These are phyloP conservation scores for Myripristis murdjan DNA, from an alignment of 2,797 vertebrate species.

Conservation along the genomic window DNA sequence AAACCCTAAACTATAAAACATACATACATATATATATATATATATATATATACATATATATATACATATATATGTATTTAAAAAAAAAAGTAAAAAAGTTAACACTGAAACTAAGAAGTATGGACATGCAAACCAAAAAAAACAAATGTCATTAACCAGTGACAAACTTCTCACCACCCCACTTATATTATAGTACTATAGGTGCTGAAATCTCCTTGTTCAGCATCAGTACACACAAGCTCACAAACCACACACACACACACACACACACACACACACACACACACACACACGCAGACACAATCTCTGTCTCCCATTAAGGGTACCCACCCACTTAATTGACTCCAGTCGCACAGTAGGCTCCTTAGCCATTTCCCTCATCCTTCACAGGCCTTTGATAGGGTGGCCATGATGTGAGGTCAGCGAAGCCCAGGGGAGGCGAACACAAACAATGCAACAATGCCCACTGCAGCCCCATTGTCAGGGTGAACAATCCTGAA, in stretches of 20 bases:
- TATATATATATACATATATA: too few species aligned
- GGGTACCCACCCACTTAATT: slow-evolving; percentile 38
- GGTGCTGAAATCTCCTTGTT: not conserved
- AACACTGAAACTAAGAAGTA: too few species aligned
- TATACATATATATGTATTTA: too few species aligned
- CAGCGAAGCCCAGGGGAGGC: slow-evolving; percentile 42
- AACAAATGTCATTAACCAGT: too few species aligned
- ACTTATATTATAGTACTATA: not conserved
- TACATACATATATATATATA: too few species aligned
- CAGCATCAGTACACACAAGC: not conserved
- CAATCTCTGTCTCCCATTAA: slow-evolving; percentile 5
- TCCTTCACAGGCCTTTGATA: slow-evolving; percentile 60
- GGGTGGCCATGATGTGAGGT: slow-evolving; percentile 46
- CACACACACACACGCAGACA: not conserved
- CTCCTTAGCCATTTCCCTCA: slow-evolving; percentile 38
- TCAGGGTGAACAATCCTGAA: slow-evolving; percentile 75
- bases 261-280: slow-evolving; percentile 1
- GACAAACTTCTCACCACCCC: too few species aligned
- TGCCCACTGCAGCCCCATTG: slow-evolving; percentile 78
- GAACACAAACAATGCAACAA: slow-evolving; percentile 80
- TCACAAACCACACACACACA: not conserved
- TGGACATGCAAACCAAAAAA: too few species aligned
- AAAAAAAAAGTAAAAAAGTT: too few species aligned
- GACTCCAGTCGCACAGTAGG: slow-evolving; percentile 43
- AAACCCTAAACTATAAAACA: too few species aligned